A percentile compares a stretch with the other conserved stretches of the same genome.
Conservation (phyloP, 1,140 invertebrate genomes). For the Polypedilum pembai region DNA sequence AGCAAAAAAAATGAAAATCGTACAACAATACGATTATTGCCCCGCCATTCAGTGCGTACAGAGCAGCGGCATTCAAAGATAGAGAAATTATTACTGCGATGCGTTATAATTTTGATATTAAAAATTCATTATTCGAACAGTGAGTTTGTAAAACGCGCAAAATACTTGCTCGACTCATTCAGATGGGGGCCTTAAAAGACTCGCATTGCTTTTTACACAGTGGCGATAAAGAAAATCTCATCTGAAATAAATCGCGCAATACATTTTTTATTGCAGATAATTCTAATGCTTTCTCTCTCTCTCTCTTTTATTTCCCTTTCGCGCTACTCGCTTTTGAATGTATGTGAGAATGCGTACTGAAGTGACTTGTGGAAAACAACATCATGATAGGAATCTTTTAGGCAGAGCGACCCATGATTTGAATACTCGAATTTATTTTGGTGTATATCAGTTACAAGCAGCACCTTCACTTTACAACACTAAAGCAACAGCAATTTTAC, state of each 20-base stretch:
- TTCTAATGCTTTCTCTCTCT: slow-evolving; percentile 5
- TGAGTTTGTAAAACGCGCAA: background rate
- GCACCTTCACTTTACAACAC: background rate
- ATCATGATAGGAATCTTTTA: slow-evolving; percentile 17
- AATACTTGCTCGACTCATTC: background rate
- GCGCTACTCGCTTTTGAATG: background rate
- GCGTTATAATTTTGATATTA: slow-evolving; percentile 28
- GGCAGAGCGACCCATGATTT: background rate
- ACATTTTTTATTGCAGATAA: slow-evolving; percentile 27
- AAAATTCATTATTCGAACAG: slow-evolving; percentile 25
- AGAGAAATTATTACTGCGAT: slow-evolving; percentile 26
- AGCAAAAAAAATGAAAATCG: background rate
- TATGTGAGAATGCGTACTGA: background rate
- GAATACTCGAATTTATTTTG: background rate
- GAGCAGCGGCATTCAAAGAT: background rate
- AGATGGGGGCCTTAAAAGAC: slow-evolving; percentile 14
- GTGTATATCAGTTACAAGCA: background rate
- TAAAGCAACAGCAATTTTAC: background rate
- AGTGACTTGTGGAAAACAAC: background rate
- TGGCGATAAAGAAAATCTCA: slow-evolving; percentile 24
- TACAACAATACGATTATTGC: slow-evolving; percentile 25
- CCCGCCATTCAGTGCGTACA: background rate
- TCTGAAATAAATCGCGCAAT: slow-evolving; percentile 27
- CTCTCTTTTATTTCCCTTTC: background rate
- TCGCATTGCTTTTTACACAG: background rate